A percentile compares a stretch with the other conserved stretches of the same genome.
phyloP scores from a whole-genome alignment of 2,113 vertebrate genomes.

The Cygnus atratus region DNA sequence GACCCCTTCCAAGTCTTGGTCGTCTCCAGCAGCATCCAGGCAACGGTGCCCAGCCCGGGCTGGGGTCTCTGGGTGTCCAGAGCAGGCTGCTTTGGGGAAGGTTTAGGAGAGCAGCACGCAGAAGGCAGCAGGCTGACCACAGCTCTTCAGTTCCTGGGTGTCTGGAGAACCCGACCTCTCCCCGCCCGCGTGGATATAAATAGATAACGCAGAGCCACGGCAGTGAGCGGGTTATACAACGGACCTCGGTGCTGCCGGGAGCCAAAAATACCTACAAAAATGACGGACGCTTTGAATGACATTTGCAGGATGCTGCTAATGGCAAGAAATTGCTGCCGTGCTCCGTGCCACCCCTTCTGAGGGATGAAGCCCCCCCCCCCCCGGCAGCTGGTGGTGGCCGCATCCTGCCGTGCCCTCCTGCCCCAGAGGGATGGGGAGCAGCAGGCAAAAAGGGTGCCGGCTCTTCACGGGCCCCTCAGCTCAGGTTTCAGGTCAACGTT shows the following conservation, averaged over 20 bases:
- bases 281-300: not conserved
- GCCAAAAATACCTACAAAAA: constrained; percentile 30
- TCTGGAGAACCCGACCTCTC: not conserved
- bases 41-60: not conserved
- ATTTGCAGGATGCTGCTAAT: not conserved
- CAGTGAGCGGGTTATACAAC: not conserved
- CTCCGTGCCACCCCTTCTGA: not conserved
- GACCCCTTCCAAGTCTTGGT: not conserved
- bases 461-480: not conserved
- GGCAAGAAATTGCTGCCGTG: not conserved
- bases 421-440: not conserved
- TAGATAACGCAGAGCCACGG: not conserved
- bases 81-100: not conserved
- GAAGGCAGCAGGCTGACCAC: not conserved
- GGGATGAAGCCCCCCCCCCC: not conserved
- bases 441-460: not conserved
- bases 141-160: not conserved
- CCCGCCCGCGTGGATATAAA: not conserved
- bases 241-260: not conserved
- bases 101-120: not conserved
- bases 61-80: not conserved
- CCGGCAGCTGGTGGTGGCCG: not conserved
- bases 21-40: not conserved
- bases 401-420: accelerated
- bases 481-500: not conserved